Conservation (phyloP, 2,113 vertebrate species). For the Spizaetus ornatus region DNA sequence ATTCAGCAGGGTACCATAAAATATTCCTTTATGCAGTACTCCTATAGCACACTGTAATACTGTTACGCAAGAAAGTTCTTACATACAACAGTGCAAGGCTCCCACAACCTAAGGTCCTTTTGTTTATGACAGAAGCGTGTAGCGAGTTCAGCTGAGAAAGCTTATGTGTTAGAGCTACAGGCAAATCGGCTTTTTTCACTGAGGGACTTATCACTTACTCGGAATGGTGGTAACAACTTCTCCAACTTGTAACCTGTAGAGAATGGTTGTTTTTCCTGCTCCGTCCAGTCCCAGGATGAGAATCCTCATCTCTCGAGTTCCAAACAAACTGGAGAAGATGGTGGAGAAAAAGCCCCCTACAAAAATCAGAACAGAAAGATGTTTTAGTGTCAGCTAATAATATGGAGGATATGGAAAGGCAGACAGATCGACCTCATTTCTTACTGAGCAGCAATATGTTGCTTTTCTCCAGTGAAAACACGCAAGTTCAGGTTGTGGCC, state of each 20-base stretch:
- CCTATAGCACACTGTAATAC: neutral
- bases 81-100: neutral
- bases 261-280: conserved; percentile 96
- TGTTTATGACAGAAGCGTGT: accelerated
- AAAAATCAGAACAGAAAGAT: neutral
- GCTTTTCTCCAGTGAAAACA: neutral
- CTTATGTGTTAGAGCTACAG: neutral
- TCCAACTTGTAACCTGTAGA: conserved; percentile 95
- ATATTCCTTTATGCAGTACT: neutral
- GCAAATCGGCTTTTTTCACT: neutral
- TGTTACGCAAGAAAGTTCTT: neutral
- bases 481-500: neutral
- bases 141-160: neutral
- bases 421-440: neutral
- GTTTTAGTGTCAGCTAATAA: neutral
- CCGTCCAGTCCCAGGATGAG: conserved; percentile 96
- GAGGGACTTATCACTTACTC: conserved; percentile 76
- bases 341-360: conserved; percentile 94
- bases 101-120: neutral
- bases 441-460: neutral
- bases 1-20: neutral
- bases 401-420: accelerated
- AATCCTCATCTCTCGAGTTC: conserved; percentile 97
- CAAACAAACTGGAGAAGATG: conserved; percentile 93
- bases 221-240: conserved; percentile 99